Conservation (phyloP, 2,888 invertebrate genomes). For the Drosophila mettleri region DNA sequence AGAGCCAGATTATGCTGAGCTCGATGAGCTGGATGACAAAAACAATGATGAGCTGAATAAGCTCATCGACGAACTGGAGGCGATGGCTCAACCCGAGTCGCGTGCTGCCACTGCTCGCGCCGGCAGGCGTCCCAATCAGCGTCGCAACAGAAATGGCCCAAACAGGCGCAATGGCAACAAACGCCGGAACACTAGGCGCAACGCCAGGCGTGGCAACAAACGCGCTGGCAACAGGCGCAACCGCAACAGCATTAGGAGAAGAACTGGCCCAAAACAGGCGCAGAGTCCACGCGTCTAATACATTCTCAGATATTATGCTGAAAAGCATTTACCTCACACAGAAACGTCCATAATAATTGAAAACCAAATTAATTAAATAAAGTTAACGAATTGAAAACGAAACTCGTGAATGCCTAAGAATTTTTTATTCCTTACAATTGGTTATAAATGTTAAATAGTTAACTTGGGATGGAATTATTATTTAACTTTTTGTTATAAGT, state of each 20-base stretch:
- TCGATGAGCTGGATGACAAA: constrained; percentile 5
- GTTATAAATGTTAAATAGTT: neutral
- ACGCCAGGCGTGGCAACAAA: constrained; percentile 4
- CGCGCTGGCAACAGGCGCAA: constrained; percentile 10
- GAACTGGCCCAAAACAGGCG: neutral
- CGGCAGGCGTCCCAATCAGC: neutral
- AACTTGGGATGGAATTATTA: too few species aligned
- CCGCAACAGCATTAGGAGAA: constrained; percentile 3
- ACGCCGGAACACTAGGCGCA: constrained; percentile 5
- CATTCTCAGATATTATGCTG: neutral
- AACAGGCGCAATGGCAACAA: constrained; percentile 1
- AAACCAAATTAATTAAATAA: neutral
- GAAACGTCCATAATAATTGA: neutral
- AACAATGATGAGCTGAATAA: constrained; percentile 15
- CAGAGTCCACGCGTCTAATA: neutral
- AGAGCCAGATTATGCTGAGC: neutral
- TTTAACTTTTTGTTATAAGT: too few species aligned
- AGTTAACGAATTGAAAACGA: neutral
- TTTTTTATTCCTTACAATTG: neutral
- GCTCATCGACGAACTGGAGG: constrained; percentile 18
- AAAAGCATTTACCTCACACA: neutral
- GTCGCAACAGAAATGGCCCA: constrained; percentile 5
- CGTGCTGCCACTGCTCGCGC: constrained; percentile 14
- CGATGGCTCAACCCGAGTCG: neutral
- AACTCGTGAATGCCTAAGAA: neutral